phyloP scores from a whole-genome alignment of 2,888 invertebrate genomes.

The Idaea aversata region DNA sequence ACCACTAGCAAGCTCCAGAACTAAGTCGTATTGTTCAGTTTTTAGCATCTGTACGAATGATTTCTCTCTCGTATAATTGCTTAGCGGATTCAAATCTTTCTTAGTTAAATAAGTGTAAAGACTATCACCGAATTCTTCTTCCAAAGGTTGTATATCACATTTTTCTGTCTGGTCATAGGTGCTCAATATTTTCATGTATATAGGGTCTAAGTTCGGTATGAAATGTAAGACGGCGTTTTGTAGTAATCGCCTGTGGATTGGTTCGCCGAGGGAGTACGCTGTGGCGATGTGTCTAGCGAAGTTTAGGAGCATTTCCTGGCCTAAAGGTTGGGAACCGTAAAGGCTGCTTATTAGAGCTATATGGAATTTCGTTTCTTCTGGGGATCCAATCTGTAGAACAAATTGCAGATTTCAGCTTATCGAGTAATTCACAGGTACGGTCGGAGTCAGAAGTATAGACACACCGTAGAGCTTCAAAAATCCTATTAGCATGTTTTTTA shows the following conservation, averaged over 20 bases:
- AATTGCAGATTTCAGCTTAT: background rate
- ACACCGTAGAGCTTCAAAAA: background rate
- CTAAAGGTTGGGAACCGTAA: constrained; percentile 89
- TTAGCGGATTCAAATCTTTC: constrained; percentile 62
- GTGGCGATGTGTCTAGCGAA: constrained; percentile 89
- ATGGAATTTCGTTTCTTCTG: constrained; percentile 91
- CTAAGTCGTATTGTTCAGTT: constrained; percentile 84
- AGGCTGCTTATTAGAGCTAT: constrained; percentile 91
- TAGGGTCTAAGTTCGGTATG: constrained; percentile 81
- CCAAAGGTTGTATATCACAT: constrained; percentile 54
- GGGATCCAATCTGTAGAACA: constrained; percentile 83
- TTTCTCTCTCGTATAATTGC: constrained; percentile 74
- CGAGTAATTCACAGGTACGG: background rate
- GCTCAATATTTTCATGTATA: constrained; percentile 53
- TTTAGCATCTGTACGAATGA: constrained; percentile 84
- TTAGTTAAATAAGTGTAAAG: constrained; percentile 73
- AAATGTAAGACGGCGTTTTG: constrained; percentile 88
- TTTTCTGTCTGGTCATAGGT: constrained; percentile 53
- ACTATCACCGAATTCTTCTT: constrained; percentile 84
- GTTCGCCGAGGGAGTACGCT: constrained; percentile 85
- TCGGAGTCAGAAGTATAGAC: background rate
- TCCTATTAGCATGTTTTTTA: background rate
- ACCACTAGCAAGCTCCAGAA: constrained; percentile 88
- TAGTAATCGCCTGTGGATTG: constrained; percentile 82
- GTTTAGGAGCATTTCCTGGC: constrained; percentile 90